Evolutionary conservation across 2,113 vertebrate species (phyloP).

Genomic region (Ovis canadensis): DNA sequence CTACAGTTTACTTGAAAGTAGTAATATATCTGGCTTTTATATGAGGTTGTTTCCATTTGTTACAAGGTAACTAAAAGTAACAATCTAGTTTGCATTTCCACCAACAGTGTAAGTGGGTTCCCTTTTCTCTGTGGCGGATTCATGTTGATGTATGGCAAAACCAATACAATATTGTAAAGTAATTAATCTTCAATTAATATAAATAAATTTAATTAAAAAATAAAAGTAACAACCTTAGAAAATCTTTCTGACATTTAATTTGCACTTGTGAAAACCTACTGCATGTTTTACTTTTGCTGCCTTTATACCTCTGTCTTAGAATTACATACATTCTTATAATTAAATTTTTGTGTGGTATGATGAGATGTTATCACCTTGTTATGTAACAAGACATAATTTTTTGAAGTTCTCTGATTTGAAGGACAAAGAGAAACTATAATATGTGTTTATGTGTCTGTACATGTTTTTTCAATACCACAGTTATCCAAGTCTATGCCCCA

Average conservation of each 20-base stretch:
- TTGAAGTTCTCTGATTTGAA: neutral
- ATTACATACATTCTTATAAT: neutral
- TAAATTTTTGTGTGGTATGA: neutral
- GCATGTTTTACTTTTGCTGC: constrained; percentile 8
- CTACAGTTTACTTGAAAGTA: constrained; percentile 35
- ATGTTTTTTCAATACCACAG: neutral
- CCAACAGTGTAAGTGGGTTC: too few relatives aligned
- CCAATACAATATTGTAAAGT: too few relatives aligned
- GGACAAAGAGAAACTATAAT: neutral
- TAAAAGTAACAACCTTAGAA: constrained; percentile 21
- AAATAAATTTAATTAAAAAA: too few relatives aligned
- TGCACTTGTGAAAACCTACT: neutral
- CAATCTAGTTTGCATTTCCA: neutral
- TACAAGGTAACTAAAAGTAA: constrained; percentile 26
- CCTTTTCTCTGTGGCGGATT: too few relatives aligned
- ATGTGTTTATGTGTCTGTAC: neutral
- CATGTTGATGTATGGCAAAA: too few relatives aligned
- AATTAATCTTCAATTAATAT: too few relatives aligned
- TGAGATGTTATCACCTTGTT: neutral
- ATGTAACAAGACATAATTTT: neutral
- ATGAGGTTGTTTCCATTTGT: constrained; percentile 27
- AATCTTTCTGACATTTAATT: neutral
- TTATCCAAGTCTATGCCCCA: too few relatives aligned
- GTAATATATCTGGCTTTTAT: constrained; percentile 12
- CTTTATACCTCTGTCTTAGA: neutral